Percentiles rank a stretch among this genome's conserved stretches.
Evolutionary conservation across 23 tunicate species (phyloP).

Genomic region (Halocynthia roretzi): DNA sequence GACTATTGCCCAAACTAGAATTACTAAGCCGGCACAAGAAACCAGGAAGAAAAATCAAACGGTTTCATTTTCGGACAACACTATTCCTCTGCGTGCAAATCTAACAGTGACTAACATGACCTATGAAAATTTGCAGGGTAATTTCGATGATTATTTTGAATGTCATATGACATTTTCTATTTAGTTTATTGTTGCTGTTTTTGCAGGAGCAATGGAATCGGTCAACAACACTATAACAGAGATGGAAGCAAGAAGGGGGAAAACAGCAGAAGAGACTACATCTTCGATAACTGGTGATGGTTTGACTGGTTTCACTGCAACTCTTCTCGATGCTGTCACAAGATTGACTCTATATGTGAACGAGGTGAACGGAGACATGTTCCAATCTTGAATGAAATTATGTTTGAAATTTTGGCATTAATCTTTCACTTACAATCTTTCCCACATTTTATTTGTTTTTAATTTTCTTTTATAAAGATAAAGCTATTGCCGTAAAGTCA

Average conservation of each 20-base stretch:
- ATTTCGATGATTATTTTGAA: not conserved
- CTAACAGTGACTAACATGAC: constrained; percentile 36
- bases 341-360: constrained; percentile 69
- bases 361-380: constrained; percentile 51
- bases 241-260: constrained; percentile 61
- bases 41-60: not conserved
- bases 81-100: constrained; percentile 24
- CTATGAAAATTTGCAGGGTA: constrained; percentile 70
- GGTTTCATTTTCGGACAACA: not conserved
- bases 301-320: constrained; percentile 79
- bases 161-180: not conserved
- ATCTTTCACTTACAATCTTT: too few relatives aligned
- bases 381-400: constrained; percentile 17
- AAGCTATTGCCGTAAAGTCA: too few relatives aligned
- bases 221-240: constrained; percentile 36
- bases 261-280: constrained; percentile 6
- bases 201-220: constrained; percentile 67
- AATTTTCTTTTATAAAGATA: too few relatives aligned
- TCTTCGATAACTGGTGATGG: constrained; percentile 29
- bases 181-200: not conserved
- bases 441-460: too few relatives aligned
- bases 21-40: not conserved
- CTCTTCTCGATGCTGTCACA: constrained; percentile 83
- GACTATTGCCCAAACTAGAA: constrained; percentile 23
- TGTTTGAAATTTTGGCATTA: not conserved